Conservation (phyloP, 1,140 invertebrate species). For the Aphaenogaster ashmeadi region DNA sequence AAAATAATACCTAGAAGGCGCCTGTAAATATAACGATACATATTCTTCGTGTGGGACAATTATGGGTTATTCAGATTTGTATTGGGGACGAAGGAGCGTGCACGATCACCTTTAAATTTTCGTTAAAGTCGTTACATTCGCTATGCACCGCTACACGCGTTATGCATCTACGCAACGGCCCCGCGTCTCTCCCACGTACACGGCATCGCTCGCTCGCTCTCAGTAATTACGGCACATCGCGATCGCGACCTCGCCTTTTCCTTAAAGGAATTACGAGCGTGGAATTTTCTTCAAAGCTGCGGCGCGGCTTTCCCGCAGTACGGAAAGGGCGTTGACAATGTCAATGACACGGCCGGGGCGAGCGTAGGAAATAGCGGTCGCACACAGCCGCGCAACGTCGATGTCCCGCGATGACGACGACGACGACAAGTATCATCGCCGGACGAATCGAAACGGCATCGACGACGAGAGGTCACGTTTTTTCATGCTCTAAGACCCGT, state of each 20-base stretch:
- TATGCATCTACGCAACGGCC: neutral
- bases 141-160: neutral
- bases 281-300: constrained; percentile 75
- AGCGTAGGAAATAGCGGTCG: constrained; percentile 57
- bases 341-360: constrained; percentile 50
- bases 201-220: neutral
- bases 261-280: constrained; percentile 63
- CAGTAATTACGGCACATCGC: constrained; percentile 68
- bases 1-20: neutral
- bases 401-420: constrained; percentile 12
- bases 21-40: neutral
- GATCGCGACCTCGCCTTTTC: constrained; percentile 68
- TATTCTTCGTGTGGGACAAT: neutral
- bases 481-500: neutral
- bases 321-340: constrained; percentile 67
- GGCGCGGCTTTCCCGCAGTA: constrained; percentile 65
- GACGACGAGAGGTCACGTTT: constrained; percentile 39
- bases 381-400: constrained; percentile 30
- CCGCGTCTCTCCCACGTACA: constrained; percentile 19
- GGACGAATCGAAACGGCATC: constrained; percentile 3
- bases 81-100: neutral
- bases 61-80: neutral
- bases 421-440: neutral
- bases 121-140: neutral
- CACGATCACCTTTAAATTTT: neutral